Evolutionary conservation across 2,113 vertebrate genomes (phyloP).

Genomic region (Microcebus jonahi): DNA sequence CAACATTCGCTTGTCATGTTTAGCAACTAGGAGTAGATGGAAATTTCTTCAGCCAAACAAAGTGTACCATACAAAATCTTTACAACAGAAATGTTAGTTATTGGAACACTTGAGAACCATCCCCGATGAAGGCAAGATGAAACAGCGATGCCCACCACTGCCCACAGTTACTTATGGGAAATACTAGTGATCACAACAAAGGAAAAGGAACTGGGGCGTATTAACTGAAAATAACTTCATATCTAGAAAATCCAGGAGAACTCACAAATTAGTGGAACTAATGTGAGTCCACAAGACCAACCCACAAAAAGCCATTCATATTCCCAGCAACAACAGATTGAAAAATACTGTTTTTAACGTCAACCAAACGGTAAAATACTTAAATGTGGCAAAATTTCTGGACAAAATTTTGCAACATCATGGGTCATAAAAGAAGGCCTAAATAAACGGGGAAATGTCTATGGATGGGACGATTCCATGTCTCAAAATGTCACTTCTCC

Average conservation of each 20-base stretch:
- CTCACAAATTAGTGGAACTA: neutral
- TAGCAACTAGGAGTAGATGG: neutral
- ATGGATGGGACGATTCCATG: neutral
- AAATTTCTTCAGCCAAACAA: neutral
- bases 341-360: neutral
- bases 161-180: fast-evolving
- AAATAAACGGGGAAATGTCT: too few species aligned
- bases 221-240: neutral
- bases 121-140: neutral
- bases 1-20: neutral
- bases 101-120: neutral
- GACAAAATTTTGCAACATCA: neutral
- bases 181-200: too few species aligned
- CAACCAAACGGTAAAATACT: neutral
- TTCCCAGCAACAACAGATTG: neutral
- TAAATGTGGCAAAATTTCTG: neutral
- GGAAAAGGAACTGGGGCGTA: fast-evolving
- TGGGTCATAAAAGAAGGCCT: neutral
- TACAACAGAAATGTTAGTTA: neutral
- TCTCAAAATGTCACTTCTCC: neutral
- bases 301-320: neutral
- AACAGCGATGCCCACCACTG: too few species aligned
- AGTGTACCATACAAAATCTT: neutral
- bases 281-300: neutral
- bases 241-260: neutral